Base-by-base conservation (phyloP, 2,113 vertebrate species). In the Hassar affinis region DNA sequence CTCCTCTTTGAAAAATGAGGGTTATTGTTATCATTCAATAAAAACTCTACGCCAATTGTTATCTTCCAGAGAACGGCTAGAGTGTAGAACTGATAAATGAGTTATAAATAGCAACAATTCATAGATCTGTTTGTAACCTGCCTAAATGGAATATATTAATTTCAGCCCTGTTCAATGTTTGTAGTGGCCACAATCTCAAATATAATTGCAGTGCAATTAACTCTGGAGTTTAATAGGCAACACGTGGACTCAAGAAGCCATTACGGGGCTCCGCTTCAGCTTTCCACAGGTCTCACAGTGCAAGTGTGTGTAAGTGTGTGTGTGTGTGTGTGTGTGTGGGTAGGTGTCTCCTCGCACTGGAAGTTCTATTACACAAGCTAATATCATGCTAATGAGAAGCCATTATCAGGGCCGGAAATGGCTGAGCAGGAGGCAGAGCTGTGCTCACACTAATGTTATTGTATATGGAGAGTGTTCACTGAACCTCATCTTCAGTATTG, bases 371-470 rank as follows among this genome's bases (percentile, higher is more conserved):
- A 90, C 54, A 54, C 22, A 62, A 75, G 75, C 66, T 89, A 91
- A 90, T 89, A 88, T 84, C 59, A 12, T 27, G 3, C 86, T 89
- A 92, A 92, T 90, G 86, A 88, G 85, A 33, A 81, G 68, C 85
- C 83, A 90, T 90, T 90, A 88, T 75, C 59, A 79, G 62, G 51
- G 86, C 87, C 87, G 87, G 81, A 89, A 90, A 92, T 88, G 88
- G 82, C 69, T 61, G 78, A 72, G 3, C n/a, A 38, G 22, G 25
- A 9, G 25, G 56, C 54, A 81, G 52, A 69, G 74, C 86, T 84
- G 81, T 72, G 69, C 10, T 20, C 79, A 33, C 80, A 27, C 78
- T 86, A 88, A 78, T 85, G 79, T 87, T 81, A 90, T 52, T 51
- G 86, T 86, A 88, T 86, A 90, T 87, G 64, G 84, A 79, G 74